Conservation (phyloP, 2,888 invertebrate genomes). For the Macropis europaea region DNA sequence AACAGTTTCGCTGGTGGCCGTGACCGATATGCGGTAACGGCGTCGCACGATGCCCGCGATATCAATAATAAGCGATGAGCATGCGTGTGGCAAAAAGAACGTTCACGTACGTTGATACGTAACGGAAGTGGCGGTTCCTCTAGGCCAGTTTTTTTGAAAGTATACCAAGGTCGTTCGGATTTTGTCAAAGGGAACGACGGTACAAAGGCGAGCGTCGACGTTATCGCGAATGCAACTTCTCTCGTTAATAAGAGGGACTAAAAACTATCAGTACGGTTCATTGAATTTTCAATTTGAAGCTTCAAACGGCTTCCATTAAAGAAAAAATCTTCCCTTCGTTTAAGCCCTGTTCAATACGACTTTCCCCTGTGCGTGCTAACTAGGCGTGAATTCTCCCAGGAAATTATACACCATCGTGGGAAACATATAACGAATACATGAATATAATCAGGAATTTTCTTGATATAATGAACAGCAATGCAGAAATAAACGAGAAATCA, state of each 20-base stretch:
- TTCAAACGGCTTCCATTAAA: too few species aligned
- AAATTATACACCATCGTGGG: too few species aligned
- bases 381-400: too few species aligned
- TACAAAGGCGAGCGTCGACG: background rate
- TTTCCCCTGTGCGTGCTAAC: too few species aligned
- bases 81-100: constrained; percentile 52
- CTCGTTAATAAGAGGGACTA: background rate
- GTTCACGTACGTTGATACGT: constrained; percentile 21
- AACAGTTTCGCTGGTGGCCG: constrained; percentile 55
- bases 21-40: constrained; percentile 57
- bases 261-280: too few species aligned
- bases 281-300: too few species aligned
- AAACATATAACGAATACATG: too few species aligned
- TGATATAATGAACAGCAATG: too few species aligned
- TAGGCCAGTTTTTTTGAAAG: constrained; percentile 33
- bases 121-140: constrained; percentile 34
- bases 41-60: constrained; percentile 45
- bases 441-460: too few species aligned
- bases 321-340: too few species aligned
- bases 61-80: constrained; percentile 54
- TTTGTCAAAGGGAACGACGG: constrained; percentile 15
- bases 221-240: background rate
- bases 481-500: too few species aligned
- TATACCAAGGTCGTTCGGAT: constrained; percentile 39
- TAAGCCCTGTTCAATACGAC: too few species aligned